Base-by-base conservation (phyloP, 1,140 invertebrate genomes). In the Hylaeus volcanicus region DNA sequence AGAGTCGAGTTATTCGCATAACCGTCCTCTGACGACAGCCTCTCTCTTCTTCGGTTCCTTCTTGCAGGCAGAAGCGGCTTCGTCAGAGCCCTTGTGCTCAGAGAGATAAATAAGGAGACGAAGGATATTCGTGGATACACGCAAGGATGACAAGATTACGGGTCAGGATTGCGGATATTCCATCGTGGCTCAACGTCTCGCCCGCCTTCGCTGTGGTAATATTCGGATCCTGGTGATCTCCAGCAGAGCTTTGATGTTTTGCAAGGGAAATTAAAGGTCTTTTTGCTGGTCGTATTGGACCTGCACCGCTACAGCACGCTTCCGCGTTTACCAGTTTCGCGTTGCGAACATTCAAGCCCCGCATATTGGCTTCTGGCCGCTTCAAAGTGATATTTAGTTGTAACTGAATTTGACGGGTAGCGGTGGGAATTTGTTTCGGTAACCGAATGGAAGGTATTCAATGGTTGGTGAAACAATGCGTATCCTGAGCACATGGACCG, bases 1-100 rank as follows among this genome's bases (percentile, higher is more conserved):
- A 90, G 88, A 73, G 81, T 82, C 88, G 83, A 90, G 88, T 90
- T 91, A 90, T 91, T 91, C 88, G 88, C 74, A 90, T 88, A 87
- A 87, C 79, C 82, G 78, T 53, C 69, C 55, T 66, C 75, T 74
- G 76, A 56, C 78, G 76, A 73, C 73, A 53, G 73, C 66, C 64
- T 80, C 80, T 15, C 11, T 64, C 74, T 63, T 66, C 14, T 14
- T 11, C n/a, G 61, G 26, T 11, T 56, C 48, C n/a, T 14, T 8
- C 45, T 37, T 43, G n/a, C 26, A 26, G 5, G n/a, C 11, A 6
- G 51, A 65, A 63, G 15, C 58, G 9, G 14, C 45, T n/a, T 55
- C 69, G 64, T 45, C 15, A 43, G 56, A 64, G 43, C 76, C 79
- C 61, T 48, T 65, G 78, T 66, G 85, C 81, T 84, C 85, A 82